Evolutionary conservation across 2,888 invertebrate genomes (phyloP).

Genomic region (Steinernema scapterisci): DNA sequence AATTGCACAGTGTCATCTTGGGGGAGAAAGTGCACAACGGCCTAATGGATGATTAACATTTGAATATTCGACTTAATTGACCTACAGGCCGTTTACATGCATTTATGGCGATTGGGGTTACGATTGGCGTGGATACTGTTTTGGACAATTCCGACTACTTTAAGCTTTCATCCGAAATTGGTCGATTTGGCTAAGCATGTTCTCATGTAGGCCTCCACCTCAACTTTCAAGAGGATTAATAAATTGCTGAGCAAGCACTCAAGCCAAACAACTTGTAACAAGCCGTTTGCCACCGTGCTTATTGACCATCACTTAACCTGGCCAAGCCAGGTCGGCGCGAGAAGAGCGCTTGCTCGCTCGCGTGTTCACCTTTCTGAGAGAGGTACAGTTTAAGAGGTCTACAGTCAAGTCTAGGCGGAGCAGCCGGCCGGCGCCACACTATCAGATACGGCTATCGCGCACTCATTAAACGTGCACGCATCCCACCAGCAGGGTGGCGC

Average conservation of each 20-base stretch:
- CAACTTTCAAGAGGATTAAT: conserved; percentile 24
- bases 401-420: conserved; percentile 6
- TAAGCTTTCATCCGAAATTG: no score
- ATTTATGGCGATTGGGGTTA: no score
- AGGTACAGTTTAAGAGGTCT: not conserved
- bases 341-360: not conserved
- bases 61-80: conserved; percentile 30
- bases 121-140: no score
- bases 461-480: conserved; percentile 33
- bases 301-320: conserved; percentile 29
- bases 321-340: not conserved
- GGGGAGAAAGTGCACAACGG: not conserved
- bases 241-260: conserved; percentile 3
- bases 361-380: not conserved
- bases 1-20: conserved; percentile 32
- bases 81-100: not conserved
- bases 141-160: no score
- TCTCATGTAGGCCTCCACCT: no score
- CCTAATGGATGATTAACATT: conserved; percentile 29
- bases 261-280: conserved; percentile 11
- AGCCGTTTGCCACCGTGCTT: conserved; percentile 21
- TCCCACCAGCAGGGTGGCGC: conserved; percentile 33
- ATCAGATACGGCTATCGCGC: conserved; percentile 32
- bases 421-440: conserved; percentile 28
- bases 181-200: no score